Evolutionary conservation across 2,797 vertebrate species (phyloP), one percentile per base, ranked within the genome.

Genomic region (Taenioides sp.): DNA sequence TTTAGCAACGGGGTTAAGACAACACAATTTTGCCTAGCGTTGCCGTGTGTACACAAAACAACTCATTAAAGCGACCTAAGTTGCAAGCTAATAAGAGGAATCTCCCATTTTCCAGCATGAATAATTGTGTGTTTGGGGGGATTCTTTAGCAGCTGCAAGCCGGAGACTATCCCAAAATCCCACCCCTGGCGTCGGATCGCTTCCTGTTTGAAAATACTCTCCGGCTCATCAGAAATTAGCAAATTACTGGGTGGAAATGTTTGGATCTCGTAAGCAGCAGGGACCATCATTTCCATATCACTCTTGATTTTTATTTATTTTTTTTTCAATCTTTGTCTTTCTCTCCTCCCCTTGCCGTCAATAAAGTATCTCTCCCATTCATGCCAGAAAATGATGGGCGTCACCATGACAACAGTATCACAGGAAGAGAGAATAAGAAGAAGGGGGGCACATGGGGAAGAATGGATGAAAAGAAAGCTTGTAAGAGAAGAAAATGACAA

Each of bases 331-430:
- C 54, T 84, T 58, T 69, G 57, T 63, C 58, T 28, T 40, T 87
- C 76, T 83, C 82, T 82, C 89, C 78, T 84, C 75, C 78, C 83
- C 80, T 79, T 79, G 80, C 89, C 85, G 91, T 94, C 93, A 93
- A 94, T 93, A 91, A 91, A 87, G 89, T 90, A 93, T 93, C 63
- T 27, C 89, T 89, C 90, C 91, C 92, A 93, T 93, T 94, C 92
- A 93, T 91, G 91, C 88, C 87, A 90, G 91, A 91, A 91, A 93
- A 92, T 93, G 93, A 94, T 93, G 91, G 89, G 89, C 79, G 89
- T 95, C 92, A 88, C 94, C 93, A 95, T 95, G 94, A 93, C 93
- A 94, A 94, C 93, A 89, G 90, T 91, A 91, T 93, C 92, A 91
- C 82, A 63, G 82, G 60, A 79, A 74, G 70, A 74, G 71, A 78